Conservation (phyloP, 2,888 invertebrate species). For the Zaprionus bogoriensis region DNA sequence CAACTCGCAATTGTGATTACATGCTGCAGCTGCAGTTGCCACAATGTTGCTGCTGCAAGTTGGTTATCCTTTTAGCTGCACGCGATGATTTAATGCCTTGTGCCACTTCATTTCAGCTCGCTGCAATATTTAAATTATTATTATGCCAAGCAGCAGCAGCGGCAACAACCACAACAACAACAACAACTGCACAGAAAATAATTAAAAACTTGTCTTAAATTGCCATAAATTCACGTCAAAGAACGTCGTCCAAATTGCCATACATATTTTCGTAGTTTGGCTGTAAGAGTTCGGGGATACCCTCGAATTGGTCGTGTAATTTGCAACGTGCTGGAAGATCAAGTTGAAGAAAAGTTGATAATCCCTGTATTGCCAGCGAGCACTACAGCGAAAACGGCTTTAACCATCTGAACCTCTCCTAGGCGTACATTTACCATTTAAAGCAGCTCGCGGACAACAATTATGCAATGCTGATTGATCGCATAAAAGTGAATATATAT, state of each 20-base stretch:
- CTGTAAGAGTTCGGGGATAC: neutral
- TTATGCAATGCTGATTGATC: too few relatives aligned
- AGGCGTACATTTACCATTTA: too few relatives aligned
- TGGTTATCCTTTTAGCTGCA: constrained; percentile 74
- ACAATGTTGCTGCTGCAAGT: constrained; percentile 15
- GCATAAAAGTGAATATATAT: too few relatives aligned
- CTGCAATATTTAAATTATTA: constrained; percentile 72
- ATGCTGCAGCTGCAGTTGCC: constrained; percentile 29
- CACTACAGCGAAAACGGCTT: too few relatives aligned
- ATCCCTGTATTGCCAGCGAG: too few relatives aligned
- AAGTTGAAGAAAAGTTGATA: too few relatives aligned
- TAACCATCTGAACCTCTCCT: too few relatives aligned
- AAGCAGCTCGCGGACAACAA: too few relatives aligned
- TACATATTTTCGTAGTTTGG: constrained; percentile 44
- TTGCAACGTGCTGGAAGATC: constrained; percentile 17
- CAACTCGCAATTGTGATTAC: constrained; percentile 25
- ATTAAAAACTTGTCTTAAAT: constrained; percentile 80
- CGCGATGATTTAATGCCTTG: constrained; percentile 77
- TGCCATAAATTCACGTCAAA: constrained; percentile 79
- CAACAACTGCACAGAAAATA: constrained; percentile 54
- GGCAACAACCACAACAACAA: constrained; percentile 17
- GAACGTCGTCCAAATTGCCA: constrained; percentile 72
- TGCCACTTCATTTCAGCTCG: constrained; percentile 74
- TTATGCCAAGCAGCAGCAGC: constrained; percentile 55
- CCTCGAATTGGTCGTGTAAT: neutral